These are phyloP conservation scores for Apotomis betuletana DNA, from an alignment of 2,888 invertebrate genomes.

Conservation along the genomic window DNA sequence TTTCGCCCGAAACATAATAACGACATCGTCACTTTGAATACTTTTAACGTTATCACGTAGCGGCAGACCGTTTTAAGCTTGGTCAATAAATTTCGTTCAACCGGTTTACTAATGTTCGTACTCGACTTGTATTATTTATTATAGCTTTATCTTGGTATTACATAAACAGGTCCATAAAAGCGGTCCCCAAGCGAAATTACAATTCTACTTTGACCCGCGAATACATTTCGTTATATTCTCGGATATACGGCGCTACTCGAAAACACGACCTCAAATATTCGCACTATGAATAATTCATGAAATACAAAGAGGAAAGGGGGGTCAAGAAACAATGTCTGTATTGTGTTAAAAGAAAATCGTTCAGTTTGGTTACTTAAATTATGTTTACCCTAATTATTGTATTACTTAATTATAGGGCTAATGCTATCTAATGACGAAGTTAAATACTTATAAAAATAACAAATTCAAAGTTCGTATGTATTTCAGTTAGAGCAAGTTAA, in stretches of 20 bases:
- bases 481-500: too few species aligned
- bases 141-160: conserved; percentile 33
- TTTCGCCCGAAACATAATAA: too few species aligned
- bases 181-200: conserved; percentile 39
- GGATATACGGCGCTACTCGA: conserved; percentile 38
- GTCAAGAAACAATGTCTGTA: conserved; percentile 42
- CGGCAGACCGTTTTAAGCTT: not conserved
- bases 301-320: conserved; percentile 43
- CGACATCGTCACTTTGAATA: too few species aligned
- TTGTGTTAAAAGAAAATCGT: conserved; percentile 33
- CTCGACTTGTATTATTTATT: conserved; percentile 29
- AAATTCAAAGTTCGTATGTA: too few species aligned
- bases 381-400: not conserved
- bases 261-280: conserved; percentile 44
- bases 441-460: too few species aligned
- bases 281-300: conserved; percentile 46
- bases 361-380: conserved; percentile 6
- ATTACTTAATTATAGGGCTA: not conserved
- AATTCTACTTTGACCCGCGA: conserved; percentile 39
- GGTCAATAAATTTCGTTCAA: conserved; percentile 2
- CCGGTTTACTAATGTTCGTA: conserved; percentile 5
- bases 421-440: too few species aligned
- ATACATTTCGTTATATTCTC: conserved; percentile 40
- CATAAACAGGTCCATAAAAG: conserved; percentile 39
- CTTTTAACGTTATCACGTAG: not conserved